These are phyloP conservation scores for Bubo bubo DNA, from an alignment of 2,113 vertebrate species.

Conservation along the genomic window DNA sequence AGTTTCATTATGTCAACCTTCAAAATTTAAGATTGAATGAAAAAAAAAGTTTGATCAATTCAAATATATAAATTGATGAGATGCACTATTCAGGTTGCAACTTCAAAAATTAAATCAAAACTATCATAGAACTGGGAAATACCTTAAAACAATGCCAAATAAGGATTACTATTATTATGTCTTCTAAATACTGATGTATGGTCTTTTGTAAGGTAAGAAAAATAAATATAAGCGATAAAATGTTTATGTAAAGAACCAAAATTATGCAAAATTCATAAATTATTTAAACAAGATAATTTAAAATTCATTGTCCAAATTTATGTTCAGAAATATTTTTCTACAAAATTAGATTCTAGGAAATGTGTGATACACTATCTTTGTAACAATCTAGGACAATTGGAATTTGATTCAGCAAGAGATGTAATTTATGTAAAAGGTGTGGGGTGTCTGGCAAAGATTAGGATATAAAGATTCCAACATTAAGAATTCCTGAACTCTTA, in stretches of 20 bases:
- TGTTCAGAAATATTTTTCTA: not conserved
- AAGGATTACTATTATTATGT: not conserved
- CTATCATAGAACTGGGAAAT: not conserved
- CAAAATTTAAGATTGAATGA: not conserved
- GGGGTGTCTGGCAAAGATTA: not conserved
- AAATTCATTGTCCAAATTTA: not conserved
- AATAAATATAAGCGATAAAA: not conserved
- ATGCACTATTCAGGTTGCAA: not conserved
- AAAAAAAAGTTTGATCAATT: not conserved
- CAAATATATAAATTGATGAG: not conserved
- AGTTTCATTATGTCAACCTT: not conserved
- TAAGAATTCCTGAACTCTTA: not conserved
- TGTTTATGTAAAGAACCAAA: not conserved
- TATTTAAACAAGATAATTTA: not conserved
- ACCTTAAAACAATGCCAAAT: not conserved
- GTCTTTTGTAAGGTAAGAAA: not conserved
- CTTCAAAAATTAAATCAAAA: not conserved
- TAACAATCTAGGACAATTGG: not conserved
- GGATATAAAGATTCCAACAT: not conserved
- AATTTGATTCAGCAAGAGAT: not conserved
- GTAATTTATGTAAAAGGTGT: not conserved
- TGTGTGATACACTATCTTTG: not conserved
- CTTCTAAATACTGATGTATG: not conserved
- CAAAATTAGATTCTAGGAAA: not conserved
- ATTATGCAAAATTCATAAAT: not conserved